Base-by-base conservation (phyloP, 2,797 vertebrate species). In the Antrozous pallidus region DNA sequence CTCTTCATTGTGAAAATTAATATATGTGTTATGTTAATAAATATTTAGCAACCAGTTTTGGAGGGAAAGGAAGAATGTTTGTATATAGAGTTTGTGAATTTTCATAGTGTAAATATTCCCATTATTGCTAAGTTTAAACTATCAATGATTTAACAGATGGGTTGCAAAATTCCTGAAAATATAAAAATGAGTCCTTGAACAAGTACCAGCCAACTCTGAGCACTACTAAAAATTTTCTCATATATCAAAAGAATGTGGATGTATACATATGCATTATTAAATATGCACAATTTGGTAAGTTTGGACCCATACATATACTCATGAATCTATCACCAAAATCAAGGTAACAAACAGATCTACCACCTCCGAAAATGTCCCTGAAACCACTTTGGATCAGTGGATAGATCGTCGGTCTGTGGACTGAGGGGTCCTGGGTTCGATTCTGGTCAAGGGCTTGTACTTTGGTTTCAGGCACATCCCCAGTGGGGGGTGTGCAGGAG, bases 151-250 rank as follows among this genome's bases (percentile, higher is more conserved):
- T 45, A 78, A 69, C 4, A 58, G 8, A 74, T 33, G 1, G 2
- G 10, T 79, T 86, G 13, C 18, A 95, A 92, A 88, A 88, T 63
- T 78, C 14, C 28, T 92, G 45, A 88, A 92, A 94, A 61, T 78
- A 3, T 74, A 81, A 28, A 7, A 40, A 26, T 73, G 3, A 36
- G 1, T 11, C 11, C 13, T 93, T 49, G 10, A 81, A 56, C 24
- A 12, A 54, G 2, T 36, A 80, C 14, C 13, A 18, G 8, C 11
- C 22, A 73, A 6, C 1, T 84, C 28, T 45, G 5, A 17, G 58
- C 1, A 71, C 11, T 42, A 89, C 6, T 89, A 74, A 42, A 42
- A 17, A 22, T 47, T 56, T 7, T 20, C 31, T 91, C 38, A 56
- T 42, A 45, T 42, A 42, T 36, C 16, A 69, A 28, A 33, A 69